Evolutionary conservation across 64 coral and sea anemone species (phyloP).

Genomic region (Pachyseris speciosa): DNA sequence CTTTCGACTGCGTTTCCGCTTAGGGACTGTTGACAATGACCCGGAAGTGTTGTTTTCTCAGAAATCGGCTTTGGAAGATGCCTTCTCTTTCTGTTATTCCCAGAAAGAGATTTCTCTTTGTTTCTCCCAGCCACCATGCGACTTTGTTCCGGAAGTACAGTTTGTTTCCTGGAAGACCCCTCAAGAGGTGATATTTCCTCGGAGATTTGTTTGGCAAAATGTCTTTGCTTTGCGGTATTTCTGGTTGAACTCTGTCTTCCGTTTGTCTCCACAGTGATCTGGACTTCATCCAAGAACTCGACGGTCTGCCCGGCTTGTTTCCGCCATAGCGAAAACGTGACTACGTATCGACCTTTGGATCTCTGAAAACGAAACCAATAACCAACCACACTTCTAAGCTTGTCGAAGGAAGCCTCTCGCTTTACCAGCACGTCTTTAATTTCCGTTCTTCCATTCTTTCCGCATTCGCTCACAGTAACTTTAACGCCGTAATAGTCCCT

Average conservation of each 20-base stretch:
- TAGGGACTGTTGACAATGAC: neutral
- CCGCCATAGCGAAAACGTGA: neutral
- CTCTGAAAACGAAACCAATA: constrained; percentile 17
- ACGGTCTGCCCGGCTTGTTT: neutral
- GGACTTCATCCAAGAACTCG: neutral
- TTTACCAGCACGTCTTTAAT: neutral
- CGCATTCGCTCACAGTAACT: neutral
- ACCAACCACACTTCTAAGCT: neutral
- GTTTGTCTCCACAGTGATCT: constrained; percentile 1
- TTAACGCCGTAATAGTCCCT: neutral
- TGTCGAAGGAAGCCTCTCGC: neutral
- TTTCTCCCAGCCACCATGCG: neutral
- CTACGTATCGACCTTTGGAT: neutral
- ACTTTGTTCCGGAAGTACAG: neutral
- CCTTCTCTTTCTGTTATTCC: neutral
- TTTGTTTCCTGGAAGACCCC: neutral
- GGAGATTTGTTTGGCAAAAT: neutral
- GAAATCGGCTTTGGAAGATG: neutral
- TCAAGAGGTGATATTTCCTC: neutral
- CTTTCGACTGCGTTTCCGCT: too few species aligned
- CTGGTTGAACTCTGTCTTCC: neutral
- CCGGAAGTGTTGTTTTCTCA: neutral
- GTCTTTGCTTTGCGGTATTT: too few species aligned
- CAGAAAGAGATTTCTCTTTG: neutral
- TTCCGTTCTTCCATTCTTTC: neutral